Conservation (phyloP, 2,888 invertebrate genomes). For the Apamea crenata region DNA sequence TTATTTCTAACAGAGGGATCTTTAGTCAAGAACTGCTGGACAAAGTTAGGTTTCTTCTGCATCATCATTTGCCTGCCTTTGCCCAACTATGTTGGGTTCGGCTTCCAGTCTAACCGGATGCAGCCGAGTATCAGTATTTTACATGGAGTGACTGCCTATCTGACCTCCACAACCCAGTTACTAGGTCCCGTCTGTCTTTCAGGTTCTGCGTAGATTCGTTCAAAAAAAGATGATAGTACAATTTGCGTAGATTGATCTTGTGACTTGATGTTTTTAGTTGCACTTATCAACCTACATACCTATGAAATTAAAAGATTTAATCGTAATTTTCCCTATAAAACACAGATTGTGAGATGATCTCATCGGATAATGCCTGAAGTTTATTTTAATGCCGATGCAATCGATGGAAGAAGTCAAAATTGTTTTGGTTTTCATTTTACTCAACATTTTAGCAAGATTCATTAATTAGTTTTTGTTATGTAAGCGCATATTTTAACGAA, state of each 20-base stretch:
- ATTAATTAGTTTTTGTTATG: background rate
- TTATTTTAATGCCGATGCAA: constrained; percentile 20
- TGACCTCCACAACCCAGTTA: no score
- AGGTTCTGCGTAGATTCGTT: background rate
- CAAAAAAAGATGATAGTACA: background rate
- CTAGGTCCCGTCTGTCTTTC: no score
- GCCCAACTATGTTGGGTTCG: no score
- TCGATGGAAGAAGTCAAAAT: constrained; percentile 28
- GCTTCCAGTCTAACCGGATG: no score
- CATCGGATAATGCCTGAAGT: constrained; percentile 7
- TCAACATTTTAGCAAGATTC: background rate
- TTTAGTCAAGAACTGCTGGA: background rate
- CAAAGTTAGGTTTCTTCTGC: background rate
- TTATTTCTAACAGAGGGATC: background rate
- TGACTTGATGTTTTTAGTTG: background rate
- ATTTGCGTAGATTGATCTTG: constrained; percentile 3
- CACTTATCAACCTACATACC: no score
- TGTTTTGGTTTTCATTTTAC: constrained; percentile 10
- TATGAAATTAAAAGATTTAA: background rate
- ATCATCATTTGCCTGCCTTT: no score
- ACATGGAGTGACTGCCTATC: no score
- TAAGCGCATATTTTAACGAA: background rate
- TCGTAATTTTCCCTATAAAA: background rate
- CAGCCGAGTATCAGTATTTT: no score
- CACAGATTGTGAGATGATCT: constrained; percentile 16